Evolutionary conservation across 2,888 invertebrate species (phyloP).

Genomic region (Mayetiola destructor): DNA sequence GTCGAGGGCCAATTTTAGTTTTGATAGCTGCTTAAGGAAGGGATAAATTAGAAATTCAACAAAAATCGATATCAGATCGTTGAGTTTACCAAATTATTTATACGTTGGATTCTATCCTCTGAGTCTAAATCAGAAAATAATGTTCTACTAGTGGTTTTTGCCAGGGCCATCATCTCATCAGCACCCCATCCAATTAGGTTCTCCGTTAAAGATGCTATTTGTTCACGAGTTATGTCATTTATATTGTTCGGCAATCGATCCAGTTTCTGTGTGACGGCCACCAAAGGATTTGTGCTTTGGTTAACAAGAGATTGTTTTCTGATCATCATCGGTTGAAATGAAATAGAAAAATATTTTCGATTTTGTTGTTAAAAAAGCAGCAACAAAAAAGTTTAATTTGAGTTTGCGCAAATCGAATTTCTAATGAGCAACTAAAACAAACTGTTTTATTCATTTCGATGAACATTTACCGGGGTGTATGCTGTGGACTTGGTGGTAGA

Average conservation of each 20-base stretch:
- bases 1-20: constrained; percentile 61
- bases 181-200: constrained; percentile 27
- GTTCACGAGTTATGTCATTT: constrained; percentile 24
- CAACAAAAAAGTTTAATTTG: background rate
- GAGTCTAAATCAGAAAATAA: constrained; percentile 58
- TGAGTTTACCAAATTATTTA: constrained; percentile 67
- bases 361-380: background rate
- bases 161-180: constrained; percentile 73
- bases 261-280: constrained; percentile 28
- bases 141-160: constrained; percentile 73
- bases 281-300: constrained; percentile 42
- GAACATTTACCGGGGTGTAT: constrained; percentile 42
- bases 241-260: constrained; percentile 28
- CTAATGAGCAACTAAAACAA: background rate
- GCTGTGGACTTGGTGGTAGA: constrained; percentile 61
- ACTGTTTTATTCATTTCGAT: background rate
- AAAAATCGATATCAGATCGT: background rate
- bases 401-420: too few relatives aligned
- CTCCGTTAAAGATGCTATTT: constrained; percentile 29
- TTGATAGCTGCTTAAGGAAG: constrained; percentile 44
- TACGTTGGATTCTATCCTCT: constrained; percentile 55
- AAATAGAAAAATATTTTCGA: background rate
- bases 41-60: background rate
- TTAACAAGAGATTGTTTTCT: constrained; percentile 49
- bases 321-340: constrained; percentile 5